Percentiles rank a stretch among this genome's conserved stretches.
These are phyloP conservation scores for Leptestheria dahalacensis DNA, from an alignment of 1,140 invertebrate species.

Conservation along the genomic window DNA sequence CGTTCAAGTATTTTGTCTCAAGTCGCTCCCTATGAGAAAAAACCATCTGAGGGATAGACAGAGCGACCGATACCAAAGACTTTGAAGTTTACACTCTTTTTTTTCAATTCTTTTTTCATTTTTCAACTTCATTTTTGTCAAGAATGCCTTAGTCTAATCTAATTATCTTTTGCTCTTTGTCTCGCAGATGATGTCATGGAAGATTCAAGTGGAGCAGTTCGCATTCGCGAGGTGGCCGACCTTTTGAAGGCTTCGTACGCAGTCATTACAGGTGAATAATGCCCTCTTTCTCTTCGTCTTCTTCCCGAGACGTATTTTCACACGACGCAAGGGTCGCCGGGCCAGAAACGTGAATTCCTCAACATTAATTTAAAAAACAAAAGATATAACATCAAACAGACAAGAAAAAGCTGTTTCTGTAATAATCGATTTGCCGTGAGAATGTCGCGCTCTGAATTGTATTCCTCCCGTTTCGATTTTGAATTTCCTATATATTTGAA, in stretches of 20 bases:
- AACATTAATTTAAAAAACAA: background rate
- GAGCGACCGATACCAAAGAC: no score
- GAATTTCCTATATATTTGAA: no score
- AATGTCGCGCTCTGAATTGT: no score
- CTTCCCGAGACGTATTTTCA: constrained; percentile 5
- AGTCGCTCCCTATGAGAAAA: no score
- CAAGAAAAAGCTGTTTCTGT: background rate
- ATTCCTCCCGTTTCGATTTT: no score
- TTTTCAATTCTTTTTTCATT: no score
- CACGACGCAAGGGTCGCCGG: no score
- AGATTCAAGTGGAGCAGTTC: constrained; percentile 36
- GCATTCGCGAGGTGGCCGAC: constrained; percentile 64
- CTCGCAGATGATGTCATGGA: constrained; percentile 37
- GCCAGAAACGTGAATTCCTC: no score
- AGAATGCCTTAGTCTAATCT: background rate
- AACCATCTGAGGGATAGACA: no score
- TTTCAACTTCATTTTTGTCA: no score
- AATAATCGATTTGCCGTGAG: background rate
- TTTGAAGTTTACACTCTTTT: no score
- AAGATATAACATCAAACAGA: background rate
- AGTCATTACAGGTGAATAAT: constrained; percentile 56
- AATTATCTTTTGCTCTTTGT: background rate
- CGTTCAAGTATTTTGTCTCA: no score
- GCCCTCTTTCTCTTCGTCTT: constrained; percentile 15
- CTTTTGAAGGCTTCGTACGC: constrained; percentile 71